Conservation (phyloP, 2,888 invertebrate species). For the Mamestra brassicae region DNA sequence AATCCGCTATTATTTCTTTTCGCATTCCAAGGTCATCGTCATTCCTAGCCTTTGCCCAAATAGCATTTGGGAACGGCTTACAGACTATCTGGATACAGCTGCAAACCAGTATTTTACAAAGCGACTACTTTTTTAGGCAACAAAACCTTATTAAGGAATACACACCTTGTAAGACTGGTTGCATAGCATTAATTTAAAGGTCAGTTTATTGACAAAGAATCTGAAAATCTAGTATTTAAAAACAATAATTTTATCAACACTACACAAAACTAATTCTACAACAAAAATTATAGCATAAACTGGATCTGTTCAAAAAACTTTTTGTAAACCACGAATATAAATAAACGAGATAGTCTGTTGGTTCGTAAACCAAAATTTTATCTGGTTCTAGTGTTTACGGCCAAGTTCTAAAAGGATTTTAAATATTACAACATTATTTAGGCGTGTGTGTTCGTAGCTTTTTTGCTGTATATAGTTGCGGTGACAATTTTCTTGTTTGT, state of each 20-base stretch:
- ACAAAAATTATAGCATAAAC: slow-evolving; percentile 26
- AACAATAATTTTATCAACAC: slow-evolving; percentile 2
- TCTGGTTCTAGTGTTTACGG: slow-evolving; percentile 36
- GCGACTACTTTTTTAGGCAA: too few species aligned
- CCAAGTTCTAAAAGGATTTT: slow-evolving; percentile 42
- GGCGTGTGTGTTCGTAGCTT: slow-evolving; percentile 1
- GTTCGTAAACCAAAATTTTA: slow-evolving; percentile 57
- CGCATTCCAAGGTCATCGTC: too few species aligned
- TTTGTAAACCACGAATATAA: slow-evolving; percentile 38
- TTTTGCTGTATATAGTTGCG: slow-evolving; percentile 6
- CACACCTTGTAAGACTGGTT: too few species aligned
- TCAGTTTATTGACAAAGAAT: too few species aligned
- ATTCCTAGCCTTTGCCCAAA: too few species aligned
- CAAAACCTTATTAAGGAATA: too few species aligned
- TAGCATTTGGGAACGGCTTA: too few species aligned
- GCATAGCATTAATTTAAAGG: too few species aligned
- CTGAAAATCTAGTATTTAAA: too few species aligned
- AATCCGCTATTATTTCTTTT: too few species aligned
- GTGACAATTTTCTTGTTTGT: background rate
- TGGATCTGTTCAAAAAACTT: slow-evolving; percentile 47
- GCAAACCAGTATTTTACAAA: background rate
- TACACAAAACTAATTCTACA: background rate
- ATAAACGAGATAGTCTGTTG: slow-evolving; percentile 48
- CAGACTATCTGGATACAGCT: too few species aligned
- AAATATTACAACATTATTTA: slow-evolving; percentile 49